A percentile compares a stretch with the other conserved stretches of the same genome.
phyloP scores from a whole-genome alignment of 1,140 invertebrate genomes.

The Euschistus heros region DNA sequence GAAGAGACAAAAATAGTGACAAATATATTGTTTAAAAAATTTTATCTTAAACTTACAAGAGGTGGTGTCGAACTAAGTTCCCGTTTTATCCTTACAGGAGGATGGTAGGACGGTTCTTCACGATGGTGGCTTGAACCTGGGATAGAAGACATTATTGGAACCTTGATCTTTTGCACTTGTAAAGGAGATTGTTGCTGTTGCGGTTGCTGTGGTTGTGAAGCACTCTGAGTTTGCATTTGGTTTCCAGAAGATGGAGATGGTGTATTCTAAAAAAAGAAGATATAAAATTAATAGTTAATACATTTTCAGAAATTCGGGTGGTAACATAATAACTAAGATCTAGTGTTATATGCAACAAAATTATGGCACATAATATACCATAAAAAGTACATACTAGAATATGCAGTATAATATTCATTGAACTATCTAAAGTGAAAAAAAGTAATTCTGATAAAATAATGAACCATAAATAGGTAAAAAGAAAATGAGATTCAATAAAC shows the following conservation, averaged over 20 bases:
- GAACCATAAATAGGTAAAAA: too few relatives aligned
- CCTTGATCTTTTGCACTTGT: neutral
- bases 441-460: too few relatives aligned
- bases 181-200: neutral
- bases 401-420: too few relatives aligned
- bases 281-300: too few relatives aligned
- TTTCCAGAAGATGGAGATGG: neutral
- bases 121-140: neutral
- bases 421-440: too few relatives aligned
- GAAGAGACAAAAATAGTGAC: neutral
- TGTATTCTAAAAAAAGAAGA: neutral
- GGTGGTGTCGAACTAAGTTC: constrained; percentile 5
- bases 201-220: neutral
- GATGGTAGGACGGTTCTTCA: constrained; percentile 11
- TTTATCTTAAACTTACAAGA: neutral
- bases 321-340: too few relatives aligned
- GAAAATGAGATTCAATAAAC: too few relatives aligned
- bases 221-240: neutral
- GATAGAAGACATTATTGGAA: neutral
- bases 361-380: too few relatives aligned
- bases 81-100: neutral
- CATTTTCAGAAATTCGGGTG: too few relatives aligned
- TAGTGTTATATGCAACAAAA: too few relatives aligned
- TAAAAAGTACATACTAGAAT: too few relatives aligned
- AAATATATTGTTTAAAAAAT: neutral